Base-by-base conservation (phyloP, 2,797 vertebrate genomes). In the Cetoscarus ocellatus region DNA sequence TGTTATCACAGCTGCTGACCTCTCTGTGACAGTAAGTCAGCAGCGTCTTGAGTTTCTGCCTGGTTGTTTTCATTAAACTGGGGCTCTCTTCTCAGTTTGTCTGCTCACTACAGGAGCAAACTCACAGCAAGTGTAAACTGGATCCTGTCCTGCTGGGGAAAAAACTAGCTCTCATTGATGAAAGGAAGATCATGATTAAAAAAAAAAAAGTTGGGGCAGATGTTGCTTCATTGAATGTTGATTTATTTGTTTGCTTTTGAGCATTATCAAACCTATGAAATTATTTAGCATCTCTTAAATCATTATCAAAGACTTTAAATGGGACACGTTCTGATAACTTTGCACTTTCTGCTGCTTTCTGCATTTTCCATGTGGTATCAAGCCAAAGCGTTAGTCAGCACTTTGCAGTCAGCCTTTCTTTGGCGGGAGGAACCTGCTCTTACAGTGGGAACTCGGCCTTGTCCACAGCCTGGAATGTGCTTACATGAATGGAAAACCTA, bases 381-480 rank as follows among this genome's bases (percentile, higher is more conserved):
- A 77, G 54, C 40, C 53, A 70, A 61, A 74, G 39, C 64, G 54
- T 75, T 60, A 68, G 79, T 80, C 85, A 84, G 82, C 80, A 58
- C 63, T 81, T 84, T 76, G 73, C 58, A 79, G 58, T 57, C 42
- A 15, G 60, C 72, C 67, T 79, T 66, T 66, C 45, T 65, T 87
- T 67, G 56, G 78, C 80, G 86, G 73, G 79, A 82, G 80, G 87
- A 93, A 88, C 83, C 81, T 85, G 76, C 53, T 88, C 75, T 84
- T 88, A 77, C 88, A 85, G 82, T 85, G 78, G 82, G 84, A 90
- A 80, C 77, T 63, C 70, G 61, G 75, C 80, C 69, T 83, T 71
- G 80, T 91, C 86, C 86, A 79, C 79, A 86, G 67, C 47, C 67
- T 87, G 88, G 93, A 94, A 95, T 94, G 90, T 93, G 91, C 93